Evolutionary conservation across 1,140 invertebrate genomes (phyloP), one percentile per base, ranked within the genome.

Genomic region (Laupala kohalensis): DNA sequence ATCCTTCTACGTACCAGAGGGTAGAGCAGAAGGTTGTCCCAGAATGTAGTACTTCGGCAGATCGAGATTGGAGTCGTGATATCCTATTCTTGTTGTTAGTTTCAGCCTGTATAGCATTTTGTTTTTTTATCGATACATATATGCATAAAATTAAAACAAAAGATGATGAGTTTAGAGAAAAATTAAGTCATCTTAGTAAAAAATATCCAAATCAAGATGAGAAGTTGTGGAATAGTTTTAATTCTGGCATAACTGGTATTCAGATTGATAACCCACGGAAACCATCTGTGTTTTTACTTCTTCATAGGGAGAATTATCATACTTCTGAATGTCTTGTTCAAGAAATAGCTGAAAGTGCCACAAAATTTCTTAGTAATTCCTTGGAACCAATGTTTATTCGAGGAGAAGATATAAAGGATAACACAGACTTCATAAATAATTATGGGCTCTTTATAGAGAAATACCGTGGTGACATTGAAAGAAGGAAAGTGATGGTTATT

Each of bases 391-490:
- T 72, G 25, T 0, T 68, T 6, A 9, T 72, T 12, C 63, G 68
- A 12, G 71, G 71, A 27, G 29, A 25, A 64, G 24, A 62, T 6
- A 15, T 72, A 13, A 30, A 64, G 29, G 4, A 62, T 5, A 64
- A 72, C 23, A 9, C 19, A 5, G 27, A 27, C 5, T 19, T 72
- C 64, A 76, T 79, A 73, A 73, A 77, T 62, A 78, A 80, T 70
- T 81, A 81, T 71, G 80, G 78, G 12, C 78, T 79, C 67, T 73
- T 85, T 3, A 82, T 84, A 25, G 74, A 79, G 9, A 74, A 78
- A 68, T 82, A 82, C 71, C 74, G 76, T 64, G 73, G 78, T 4
- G 23, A 72, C 12, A 73, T 80, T 68, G 37, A 74, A 67, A 69
- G 76, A 30, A 76, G 64, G 67, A 69, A 74, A 6, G 72, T 78